Conservation (phyloP, 2,888 invertebrate genomes). For the Agapostemon virescens region DNA sequence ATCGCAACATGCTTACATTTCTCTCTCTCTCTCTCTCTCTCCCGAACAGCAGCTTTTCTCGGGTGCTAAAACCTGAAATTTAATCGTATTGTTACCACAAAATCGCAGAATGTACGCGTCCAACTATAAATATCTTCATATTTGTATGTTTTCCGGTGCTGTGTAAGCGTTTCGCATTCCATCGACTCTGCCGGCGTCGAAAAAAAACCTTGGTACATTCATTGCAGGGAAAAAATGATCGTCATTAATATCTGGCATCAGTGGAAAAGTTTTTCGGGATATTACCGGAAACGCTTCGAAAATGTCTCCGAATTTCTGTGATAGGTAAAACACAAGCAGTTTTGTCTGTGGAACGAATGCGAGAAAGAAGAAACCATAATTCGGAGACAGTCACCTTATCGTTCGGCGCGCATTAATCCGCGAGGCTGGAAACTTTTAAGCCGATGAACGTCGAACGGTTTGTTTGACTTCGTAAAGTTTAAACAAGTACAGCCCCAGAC, state of each 20-base stretch:
- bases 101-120: background rate
- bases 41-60: background rate
- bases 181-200: conserved; percentile 7
- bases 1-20: background rate
- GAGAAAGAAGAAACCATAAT: background rate
- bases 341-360: background rate
- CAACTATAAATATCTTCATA: conserved; percentile 28
- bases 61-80: conserved; percentile 12
- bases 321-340: background rate
- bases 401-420: conserved; percentile 18
- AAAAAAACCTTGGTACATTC: conserved; percentile 3
- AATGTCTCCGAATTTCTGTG: background rate
- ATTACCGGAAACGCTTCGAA: background rate
- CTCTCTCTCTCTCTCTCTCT: background rate
- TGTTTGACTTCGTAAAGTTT: conserved; percentile 60
- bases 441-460: conserved; percentile 45
- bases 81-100: background rate
- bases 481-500: conserved; percentile 54
- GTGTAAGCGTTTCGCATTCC: conserved; percentile 20
- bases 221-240: conserved; percentile 15
- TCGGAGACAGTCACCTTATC: conserved; percentile 5
- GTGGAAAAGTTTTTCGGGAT: background rate
- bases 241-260: conserved; percentile 6
- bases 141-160: conserved; percentile 30
- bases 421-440: conserved; percentile 38